These are phyloP conservation scores for Byasa hedistus DNA, from an alignment of 2,888 invertebrate genomes.

Conservation along the genomic window DNA sequence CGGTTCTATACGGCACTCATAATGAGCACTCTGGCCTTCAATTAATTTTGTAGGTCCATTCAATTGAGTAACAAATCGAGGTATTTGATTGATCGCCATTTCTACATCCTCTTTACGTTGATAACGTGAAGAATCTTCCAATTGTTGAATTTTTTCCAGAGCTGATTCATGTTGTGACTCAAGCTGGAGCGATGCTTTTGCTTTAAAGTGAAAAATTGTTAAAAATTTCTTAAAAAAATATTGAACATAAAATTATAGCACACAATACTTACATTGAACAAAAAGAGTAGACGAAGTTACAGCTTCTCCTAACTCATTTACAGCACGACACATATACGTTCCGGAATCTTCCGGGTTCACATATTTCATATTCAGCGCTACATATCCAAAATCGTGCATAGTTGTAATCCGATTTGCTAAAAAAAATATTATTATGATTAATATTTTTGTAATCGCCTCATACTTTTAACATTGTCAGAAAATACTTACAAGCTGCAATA, in stretches of 20 bases:
- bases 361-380: constrained; percentile 95
- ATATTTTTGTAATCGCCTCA: too few species aligned
- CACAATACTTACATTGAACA: constrained; percentile 86
- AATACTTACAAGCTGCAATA: constrained; percentile 89
- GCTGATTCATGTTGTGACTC: constrained; percentile 95
- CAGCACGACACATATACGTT: constrained; percentile 95
- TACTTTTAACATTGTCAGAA: background rate
- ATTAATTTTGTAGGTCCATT: constrained; percentile 91
- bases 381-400: constrained; percentile 99
- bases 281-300: constrained; percentile 95
- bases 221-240: background rate
- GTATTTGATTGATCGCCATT: constrained; percentile 88
- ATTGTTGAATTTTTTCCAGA: constrained; percentile 90
- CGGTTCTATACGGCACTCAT: constrained; percentile 95
- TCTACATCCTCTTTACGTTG: constrained; percentile 91
- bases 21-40: constrained; percentile 94
- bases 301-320: constrained; percentile 96
- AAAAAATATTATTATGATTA: background rate
- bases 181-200: constrained; percentile 91
- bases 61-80: constrained; percentile 90
- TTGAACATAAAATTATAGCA: background rate
- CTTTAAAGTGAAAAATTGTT: constrained; percentile 58
- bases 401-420: constrained; percentile 93
- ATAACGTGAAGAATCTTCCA: constrained; percentile 90
- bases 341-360: constrained; percentile 98